Evolutionary conservation across 2,888 invertebrate species (phyloP).

Genomic region (Schizotus pectinicornis): DNA sequence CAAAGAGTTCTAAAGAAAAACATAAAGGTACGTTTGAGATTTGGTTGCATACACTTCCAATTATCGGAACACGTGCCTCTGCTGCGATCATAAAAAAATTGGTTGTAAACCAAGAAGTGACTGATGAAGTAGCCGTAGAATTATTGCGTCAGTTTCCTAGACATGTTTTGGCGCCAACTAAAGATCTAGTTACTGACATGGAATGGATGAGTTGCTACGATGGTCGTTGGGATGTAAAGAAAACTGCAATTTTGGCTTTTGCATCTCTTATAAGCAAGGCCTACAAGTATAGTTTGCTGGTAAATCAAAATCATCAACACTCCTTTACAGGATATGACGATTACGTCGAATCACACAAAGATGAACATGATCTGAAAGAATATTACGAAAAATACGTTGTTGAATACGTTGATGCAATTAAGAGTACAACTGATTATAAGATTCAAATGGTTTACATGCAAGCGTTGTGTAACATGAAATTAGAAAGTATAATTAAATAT

Average conservation of each 20-base stretch:
- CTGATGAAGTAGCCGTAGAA: slow-evolving; percentile 45
- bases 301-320: not conserved
- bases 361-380: slow-evolving; percentile 8
- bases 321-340: not conserved
- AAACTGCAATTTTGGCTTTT: slow-evolving; percentile 58
- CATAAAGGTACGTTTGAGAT: slow-evolving; percentile 37
- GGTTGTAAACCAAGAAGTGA: slow-evolving; percentile 50
- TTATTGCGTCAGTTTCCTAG: slow-evolving; percentile 57
- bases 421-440: slow-evolving; percentile 45
- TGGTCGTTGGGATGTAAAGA: slow-evolving; percentile 45
- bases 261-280: slow-evolving; percentile 56
- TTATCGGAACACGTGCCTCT: slow-evolving; percentile 58
- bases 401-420: slow-evolving; percentile 42
- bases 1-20: slow-evolving; percentile 14
- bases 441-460: slow-evolving; percentile 57
- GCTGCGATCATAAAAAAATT: slow-evolving; percentile 54
- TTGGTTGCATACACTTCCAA: slow-evolving; percentile 58
- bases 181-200: slow-evolving; percentile 53
- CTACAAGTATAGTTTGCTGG: slow-evolving; percentile 21
- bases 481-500: slow-evolving; percentile 52
- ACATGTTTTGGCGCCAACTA: slow-evolving; percentile 55
- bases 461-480: slow-evolving; percentile 59
- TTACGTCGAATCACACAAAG: not conserved
- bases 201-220: slow-evolving; percentile 48
- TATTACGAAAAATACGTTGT: slow-evolving; percentile 43